phyloP scores from a whole-genome alignment of 2,888 invertebrate genomes.

The Gastrophysa polygoni region DNA sequence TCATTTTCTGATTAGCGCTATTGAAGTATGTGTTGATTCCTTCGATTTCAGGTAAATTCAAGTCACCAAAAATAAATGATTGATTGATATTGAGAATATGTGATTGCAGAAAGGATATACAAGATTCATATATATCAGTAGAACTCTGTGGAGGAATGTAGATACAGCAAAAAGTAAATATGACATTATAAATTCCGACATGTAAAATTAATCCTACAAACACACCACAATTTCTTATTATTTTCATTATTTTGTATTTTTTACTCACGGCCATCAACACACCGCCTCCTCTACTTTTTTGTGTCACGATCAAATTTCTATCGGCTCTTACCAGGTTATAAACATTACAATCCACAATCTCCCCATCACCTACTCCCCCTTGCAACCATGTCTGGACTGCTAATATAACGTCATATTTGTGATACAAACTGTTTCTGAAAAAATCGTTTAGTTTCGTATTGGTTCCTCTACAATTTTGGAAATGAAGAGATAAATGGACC shows the following conservation, averaged over 20 bases:
- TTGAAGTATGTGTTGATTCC: too few species aligned
- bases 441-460: constrained; percentile 1
- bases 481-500: constrained; percentile 4
- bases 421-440: constrained; percentile 6
- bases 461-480: background rate
- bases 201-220: background rate
- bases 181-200: background rate
- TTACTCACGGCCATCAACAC: constrained; percentile 3
- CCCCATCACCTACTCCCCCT: background rate
- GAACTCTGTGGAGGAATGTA: constrained; percentile 4
- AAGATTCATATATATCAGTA: constrained; percentile 5
- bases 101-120: background rate
- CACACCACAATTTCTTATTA: constrained; percentile 2
- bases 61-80: too few species aligned
- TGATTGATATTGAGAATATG: too few species aligned
- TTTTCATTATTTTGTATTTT: constrained; percentile 1
- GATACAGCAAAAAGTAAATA: constrained; percentile 5
- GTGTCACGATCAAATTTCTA: constrained; percentile 1
- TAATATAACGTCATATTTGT: constrained; percentile 1
- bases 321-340: constrained; percentile 3
- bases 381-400: constrained; percentile 4
- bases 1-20: too few species aligned
- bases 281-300: background rate
- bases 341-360: constrained; percentile 5
- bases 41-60: too few species aligned